These are phyloP conservation scores for Hippoglossus hippoglossus DNA, from an alignment of 2,797 vertebrate species.

Conservation along the genomic window DNA sequence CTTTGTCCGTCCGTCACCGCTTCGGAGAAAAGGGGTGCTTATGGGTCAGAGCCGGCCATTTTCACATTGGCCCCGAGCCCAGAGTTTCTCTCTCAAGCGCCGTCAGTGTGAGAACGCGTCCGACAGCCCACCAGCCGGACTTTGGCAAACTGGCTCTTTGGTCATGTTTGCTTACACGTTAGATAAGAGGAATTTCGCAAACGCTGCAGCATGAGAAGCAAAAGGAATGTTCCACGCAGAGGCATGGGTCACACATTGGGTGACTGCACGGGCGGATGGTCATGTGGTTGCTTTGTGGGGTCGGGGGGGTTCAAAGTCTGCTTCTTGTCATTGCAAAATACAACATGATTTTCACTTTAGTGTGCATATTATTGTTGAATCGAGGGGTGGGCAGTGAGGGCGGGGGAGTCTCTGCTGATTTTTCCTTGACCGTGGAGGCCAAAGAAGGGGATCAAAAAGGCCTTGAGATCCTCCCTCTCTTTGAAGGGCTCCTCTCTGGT, in stretches of 20 bases:
- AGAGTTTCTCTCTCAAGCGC: slow-evolving; percentile 25
- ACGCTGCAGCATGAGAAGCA: background rate
- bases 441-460: slow-evolving; percentile 74
- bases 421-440: slow-evolving; percentile 71
- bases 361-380: slow-evolving; percentile 62
- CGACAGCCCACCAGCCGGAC: slow-evolving; percentile 48
- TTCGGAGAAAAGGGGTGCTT: slow-evolving; percentile 68
- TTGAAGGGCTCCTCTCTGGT: slow-evolving; percentile 77
- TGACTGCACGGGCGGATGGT: slow-evolving; percentile 8
- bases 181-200: slow-evolving; percentile 64
- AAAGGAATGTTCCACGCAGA: background rate
- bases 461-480: slow-evolving; percentile 62
- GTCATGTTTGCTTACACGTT: slow-evolving; percentile 61
- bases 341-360: slow-evolving; percentile 39
- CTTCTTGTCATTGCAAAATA: slow-evolving; percentile 42
- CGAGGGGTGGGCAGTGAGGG: slow-evolving; percentile 30
- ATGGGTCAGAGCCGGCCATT: slow-evolving; percentile 54
- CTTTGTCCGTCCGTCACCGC: slow-evolving; percentile 77
- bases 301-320: slow-evolving; percentile 38
- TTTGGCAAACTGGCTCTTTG: slow-evolving; percentile 50
- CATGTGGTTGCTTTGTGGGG: slow-evolving; percentile 18
- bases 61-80: slow-evolving; percentile 52
- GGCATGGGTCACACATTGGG: slow-evolving; percentile 18
- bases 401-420: slow-evolving; percentile 45
- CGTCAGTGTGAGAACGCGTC: slow-evolving; percentile 23